phyloP scores from a whole-genome alignment of 2,797 vertebrate genomes.

The Astyanax mexicanus region DNA sequence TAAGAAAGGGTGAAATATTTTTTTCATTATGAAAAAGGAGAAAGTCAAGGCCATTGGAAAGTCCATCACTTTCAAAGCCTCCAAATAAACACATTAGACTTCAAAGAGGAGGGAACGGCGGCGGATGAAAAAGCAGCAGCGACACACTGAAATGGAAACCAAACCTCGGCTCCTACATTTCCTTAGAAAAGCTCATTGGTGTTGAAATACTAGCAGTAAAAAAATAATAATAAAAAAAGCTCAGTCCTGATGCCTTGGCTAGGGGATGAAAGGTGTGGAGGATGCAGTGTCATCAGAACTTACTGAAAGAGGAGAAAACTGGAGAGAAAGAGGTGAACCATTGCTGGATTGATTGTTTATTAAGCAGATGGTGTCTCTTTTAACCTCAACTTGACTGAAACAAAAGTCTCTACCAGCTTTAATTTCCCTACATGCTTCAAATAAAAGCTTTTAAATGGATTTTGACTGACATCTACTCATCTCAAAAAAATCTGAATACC shows the following conservation, averaged over 20 bases:
- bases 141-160: conserved; percentile 47
- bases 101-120: conserved; percentile 50
- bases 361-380: background rate
- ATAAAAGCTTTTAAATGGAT: no score
- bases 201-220: conserved; percentile 41
- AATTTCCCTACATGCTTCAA: background rate
- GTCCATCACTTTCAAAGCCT: conserved; percentile 35
- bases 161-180: conserved; percentile 29
- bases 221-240: conserved; percentile 25
- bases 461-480: no score
- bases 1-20: conserved; percentile 20
- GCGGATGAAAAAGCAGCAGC: conserved; percentile 38
- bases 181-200: conserved; percentile 35
- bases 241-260: conserved; percentile 10
- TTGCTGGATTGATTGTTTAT: background rate
- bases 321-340: background rate
- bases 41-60: conserved; percentile 37
- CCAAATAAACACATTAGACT: conserved; percentile 55
- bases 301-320: background rate
- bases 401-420: background rate
- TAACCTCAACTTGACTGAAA: background rate
- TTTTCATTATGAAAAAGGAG: conserved; percentile 32
- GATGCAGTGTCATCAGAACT: conserved; percentile 12
- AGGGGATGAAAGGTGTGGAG: conserved; percentile 12
- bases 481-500: no score